phyloP scores from a whole-genome alignment of 2,888 invertebrate genomes.

The Orchesella flavescens region DNA sequence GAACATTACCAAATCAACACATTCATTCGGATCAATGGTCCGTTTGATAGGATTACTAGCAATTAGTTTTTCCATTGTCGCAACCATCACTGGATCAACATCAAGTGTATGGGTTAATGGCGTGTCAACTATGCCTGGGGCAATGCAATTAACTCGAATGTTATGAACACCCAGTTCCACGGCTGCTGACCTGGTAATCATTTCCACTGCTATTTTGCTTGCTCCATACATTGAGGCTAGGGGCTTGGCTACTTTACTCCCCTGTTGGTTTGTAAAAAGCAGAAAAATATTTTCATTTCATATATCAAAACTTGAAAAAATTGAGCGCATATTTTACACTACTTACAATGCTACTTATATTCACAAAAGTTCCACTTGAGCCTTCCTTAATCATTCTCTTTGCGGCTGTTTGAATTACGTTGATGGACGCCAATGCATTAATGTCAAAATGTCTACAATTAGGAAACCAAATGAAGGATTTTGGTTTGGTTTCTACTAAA shows the following conservation, averaged over 20 bases:
- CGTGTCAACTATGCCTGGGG: constrained; percentile 72
- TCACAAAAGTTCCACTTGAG: constrained; percentile 48
- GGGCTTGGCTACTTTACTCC: not conserved
- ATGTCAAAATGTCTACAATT: constrained; percentile 3
- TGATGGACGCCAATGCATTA: not conserved
- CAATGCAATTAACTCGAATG: constrained; percentile 36
- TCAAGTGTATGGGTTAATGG: constrained; percentile 72
- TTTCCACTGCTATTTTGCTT: constrained; percentile 76
- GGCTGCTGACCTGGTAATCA: constrained; percentile 70
- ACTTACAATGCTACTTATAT: constrained; percentile 19
- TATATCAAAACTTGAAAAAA: not conserved
- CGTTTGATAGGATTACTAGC: constrained; percentile 73
- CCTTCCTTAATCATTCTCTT: not conserved
- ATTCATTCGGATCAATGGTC: not conserved
- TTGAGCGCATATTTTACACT: not conserved
- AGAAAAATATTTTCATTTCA: not conserved
- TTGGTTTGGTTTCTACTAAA: not conserved
- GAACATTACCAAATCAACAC: constrained; percentile 73
- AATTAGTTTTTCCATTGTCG: constrained; percentile 68
- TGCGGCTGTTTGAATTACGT: constrained; percentile 6
- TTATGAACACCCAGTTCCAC: constrained; percentile 26
- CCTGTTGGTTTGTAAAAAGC: not conserved
- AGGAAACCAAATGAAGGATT: not conserved
- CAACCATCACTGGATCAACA: not conserved
- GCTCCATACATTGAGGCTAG: constrained; percentile 74